Percentiles rank a stretch among this genome's conserved stretches.
phyloP scores from a whole-genome alignment of 2,113 vertebrate species.

The Meriones unguiculatus region DNA sequence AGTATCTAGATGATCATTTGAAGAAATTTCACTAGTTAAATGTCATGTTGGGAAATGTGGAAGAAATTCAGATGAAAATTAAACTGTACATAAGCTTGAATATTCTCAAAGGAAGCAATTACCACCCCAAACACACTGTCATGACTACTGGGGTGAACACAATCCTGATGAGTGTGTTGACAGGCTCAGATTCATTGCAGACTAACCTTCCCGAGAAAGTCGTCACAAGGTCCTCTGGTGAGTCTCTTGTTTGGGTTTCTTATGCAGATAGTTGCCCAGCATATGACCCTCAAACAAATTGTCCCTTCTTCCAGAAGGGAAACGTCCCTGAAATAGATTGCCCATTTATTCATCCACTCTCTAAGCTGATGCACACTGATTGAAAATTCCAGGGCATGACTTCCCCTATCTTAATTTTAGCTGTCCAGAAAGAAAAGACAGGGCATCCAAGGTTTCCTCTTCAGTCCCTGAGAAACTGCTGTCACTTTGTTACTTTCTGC shows the following conservation, averaged over 20 bases:
- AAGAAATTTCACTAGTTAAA: constrained; percentile 77
- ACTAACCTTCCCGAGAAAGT: constrained; percentile 66
- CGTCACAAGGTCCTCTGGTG: constrained; percentile 61
- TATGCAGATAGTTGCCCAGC: constrained; percentile 71
- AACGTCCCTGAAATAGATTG: constrained; percentile 74
- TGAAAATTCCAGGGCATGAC: constrained; percentile 79
- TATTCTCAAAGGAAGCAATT: constrained; percentile 79
- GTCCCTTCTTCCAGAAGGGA: constrained; percentile 67
- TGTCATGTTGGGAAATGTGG: constrained; percentile 62
- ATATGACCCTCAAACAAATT: constrained; percentile 68
- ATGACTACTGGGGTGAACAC: constrained; percentile 71
- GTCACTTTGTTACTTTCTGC: constrained; percentile 87
- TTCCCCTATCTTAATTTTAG: constrained; percentile 83
- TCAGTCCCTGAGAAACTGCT: constrained; percentile 86
- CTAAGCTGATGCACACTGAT: constrained; percentile 33
- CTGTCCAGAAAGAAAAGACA: constrained; percentile 76
- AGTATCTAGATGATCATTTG: constrained; percentile 72
- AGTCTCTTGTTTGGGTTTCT: constrained; percentile 56
- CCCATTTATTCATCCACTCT: constrained; percentile 67
- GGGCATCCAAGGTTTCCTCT: constrained; percentile 77
- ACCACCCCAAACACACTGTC: constrained; percentile 63
- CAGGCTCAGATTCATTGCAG: constrained; percentile 50
- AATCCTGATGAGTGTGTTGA: constrained; percentile 71
- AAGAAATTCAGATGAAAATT: constrained; percentile 78
- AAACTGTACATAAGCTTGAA: constrained; percentile 76